Evolutionary conservation across 2,888 invertebrate species (phyloP).

Genomic region (Tuberolachnus salignus): DNA sequence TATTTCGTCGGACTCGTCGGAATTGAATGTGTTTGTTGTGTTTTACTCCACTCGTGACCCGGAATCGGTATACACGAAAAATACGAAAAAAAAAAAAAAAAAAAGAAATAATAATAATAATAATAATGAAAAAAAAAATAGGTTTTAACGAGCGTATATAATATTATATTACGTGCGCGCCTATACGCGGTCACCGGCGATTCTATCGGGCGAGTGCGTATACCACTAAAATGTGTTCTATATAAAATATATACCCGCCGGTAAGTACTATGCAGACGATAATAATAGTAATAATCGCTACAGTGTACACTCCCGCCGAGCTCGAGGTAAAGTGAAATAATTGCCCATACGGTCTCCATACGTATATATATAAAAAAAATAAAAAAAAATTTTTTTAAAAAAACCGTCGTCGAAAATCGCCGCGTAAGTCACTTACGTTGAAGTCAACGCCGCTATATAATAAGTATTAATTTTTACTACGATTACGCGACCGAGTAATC

Average conservation of each 20-base stretch:
- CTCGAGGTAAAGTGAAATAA: too few species aligned
- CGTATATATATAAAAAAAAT: too few species aligned
- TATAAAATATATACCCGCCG: neutral
- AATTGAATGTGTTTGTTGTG: conserved; percentile 6
- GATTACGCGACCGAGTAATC: conserved; percentile 20
- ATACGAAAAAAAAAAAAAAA: neutral
- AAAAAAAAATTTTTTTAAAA: too few species aligned
- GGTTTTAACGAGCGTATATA: conserved; percentile 10
- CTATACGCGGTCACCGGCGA: too few species aligned
- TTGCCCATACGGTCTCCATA: too few species aligned
- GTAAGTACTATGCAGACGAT: neutral
- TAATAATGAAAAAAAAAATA: neutral
- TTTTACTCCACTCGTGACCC: neutral
- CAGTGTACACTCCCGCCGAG: too few species aligned
- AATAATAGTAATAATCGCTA: conserved; percentile 11
- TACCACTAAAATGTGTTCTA: too few species aligned
- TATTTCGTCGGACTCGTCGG: neutral
- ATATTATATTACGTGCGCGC: too few species aligned
- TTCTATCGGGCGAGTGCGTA: too few species aligned
- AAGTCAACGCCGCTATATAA: neutral
- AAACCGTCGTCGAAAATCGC: neutral
- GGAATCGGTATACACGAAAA: neutral
- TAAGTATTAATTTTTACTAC: neutral
- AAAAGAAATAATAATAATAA: neutral
- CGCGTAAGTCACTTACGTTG: conserved; percentile 9